Evolutionary conservation across 1,140 invertebrate species (phyloP), one percentile per base, ranked within the genome.

Genomic region (Listronotus bonariensis): DNA sequence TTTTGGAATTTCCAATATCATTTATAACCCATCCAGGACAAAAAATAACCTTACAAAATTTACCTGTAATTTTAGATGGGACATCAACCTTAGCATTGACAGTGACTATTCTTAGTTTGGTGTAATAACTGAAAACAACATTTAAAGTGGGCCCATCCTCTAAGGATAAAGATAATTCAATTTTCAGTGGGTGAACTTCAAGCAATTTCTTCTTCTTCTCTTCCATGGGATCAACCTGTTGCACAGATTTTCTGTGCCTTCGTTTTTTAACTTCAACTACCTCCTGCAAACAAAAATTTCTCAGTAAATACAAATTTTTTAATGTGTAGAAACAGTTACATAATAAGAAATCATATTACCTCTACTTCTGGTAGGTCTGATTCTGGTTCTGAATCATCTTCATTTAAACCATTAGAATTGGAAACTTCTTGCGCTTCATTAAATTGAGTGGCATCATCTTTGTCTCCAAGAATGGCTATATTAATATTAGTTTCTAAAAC

Each of bases 361-460:
- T 26, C 20, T 26, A 26, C 20, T 61, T 82, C 79, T 69, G 90
- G 88, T 74, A 78, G 79, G 75, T 89, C 86, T 40, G 84, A 83
- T 73, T 88, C 88, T 57, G 84, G 82, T 67, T 89, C 88, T 76
- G 84, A 84, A 11, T 81, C 80, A 66, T 83, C 82, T 73, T 82
- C 82, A 70, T 84, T 77, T 76, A 68, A 62, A 9, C 51, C 10
- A 49, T 14, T 59, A 10, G 31, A 60, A 53, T 64, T 59, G 0
- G 55, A 31, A 7, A 61, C 15, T 41, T 74, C 66, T 46, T 71
- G 65, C 15, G 57, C 31, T 58, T 84, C 84, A 60, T 87, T 86
- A 48, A 85, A 78, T 61, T 87, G 83, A 71, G 84, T 86, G 3
- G 90, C 92, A 72, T 92, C 91, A 74, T 94, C 92, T 71, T 92